Conservation (phyloP, 2,888 invertebrate genomes). For the Melanophora roralis region DNA sequence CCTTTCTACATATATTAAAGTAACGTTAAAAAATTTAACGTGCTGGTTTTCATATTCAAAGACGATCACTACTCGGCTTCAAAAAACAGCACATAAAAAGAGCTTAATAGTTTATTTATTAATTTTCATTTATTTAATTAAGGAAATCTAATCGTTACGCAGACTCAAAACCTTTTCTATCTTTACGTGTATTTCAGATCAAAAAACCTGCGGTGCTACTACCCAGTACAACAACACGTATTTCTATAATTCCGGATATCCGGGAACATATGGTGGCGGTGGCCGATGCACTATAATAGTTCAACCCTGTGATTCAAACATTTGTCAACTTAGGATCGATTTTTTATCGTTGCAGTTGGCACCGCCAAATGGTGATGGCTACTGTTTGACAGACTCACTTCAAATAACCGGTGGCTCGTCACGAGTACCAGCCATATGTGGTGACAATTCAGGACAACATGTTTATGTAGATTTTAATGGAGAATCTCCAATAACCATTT, state of each 20-base stretch:
- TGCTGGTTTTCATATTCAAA: no score
- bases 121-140: no score
- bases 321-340: conserved; percentile 85
- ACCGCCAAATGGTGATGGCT: conserved; percentile 85
- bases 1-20: no score
- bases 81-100: no score
- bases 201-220: conserved; percentile 84
- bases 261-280: conserved; percentile 83
- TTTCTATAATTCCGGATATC: conserved; percentile 88
- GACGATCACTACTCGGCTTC: no score
- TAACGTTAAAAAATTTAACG: no score
- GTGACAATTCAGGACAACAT: conserved; percentile 88
- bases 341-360: conserved; percentile 85
- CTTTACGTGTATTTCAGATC: conserved; percentile 78
- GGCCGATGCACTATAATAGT: conserved; percentile 85
- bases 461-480: conserved; percentile 86
- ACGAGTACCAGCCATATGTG: conserved; percentile 84
- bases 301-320: conserved; percentile 81
- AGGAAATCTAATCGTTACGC: no score
- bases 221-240: conserved; percentile 89
- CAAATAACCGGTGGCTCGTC: conserved; percentile 84
- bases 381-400: conserved; percentile 84
- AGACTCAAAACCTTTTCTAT: background rate
- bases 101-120: no score
- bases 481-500: conserved; percentile 82